phyloP scores from a whole-genome alignment of 2,888 invertebrate species.

The Pristionchus japonicus region DNA sequence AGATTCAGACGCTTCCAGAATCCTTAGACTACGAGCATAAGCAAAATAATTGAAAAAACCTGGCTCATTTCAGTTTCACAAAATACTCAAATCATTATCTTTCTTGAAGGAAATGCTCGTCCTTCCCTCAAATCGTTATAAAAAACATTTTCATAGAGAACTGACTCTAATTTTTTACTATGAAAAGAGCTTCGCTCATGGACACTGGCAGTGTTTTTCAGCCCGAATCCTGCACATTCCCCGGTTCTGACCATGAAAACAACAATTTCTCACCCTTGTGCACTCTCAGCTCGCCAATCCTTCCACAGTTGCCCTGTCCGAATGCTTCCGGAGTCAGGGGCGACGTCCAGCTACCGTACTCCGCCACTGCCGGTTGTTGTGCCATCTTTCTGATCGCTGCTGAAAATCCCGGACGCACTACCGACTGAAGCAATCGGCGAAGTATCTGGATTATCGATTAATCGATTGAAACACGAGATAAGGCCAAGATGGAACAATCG shows the following conservation, averaged over 20 bases:
- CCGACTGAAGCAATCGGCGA: neutral
- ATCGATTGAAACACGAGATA: too few relatives aligned
- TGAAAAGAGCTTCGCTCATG: too few relatives aligned
- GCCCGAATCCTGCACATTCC: too few relatives aligned
- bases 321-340: constrained; percentile 60
- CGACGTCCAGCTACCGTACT: constrained; percentile 42
- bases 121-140: neutral
- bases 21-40: too few relatives aligned
- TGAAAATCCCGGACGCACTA: too few relatives aligned
- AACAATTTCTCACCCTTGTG: constrained; percentile 48
- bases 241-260: too few relatives aligned
- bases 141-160: too few relatives aligned
- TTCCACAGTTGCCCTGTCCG: constrained; percentile 63
- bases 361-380: neutral
- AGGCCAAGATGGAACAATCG: too few relatives aligned
- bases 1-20: too few relatives aligned
- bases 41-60: neutral
- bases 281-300: constrained; percentile 62
- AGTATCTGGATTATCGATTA: too few relatives aligned
- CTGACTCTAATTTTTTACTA: too few relatives aligned
- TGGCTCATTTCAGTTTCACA: neutral
- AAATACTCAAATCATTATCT: neutral
- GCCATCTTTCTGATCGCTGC: neutral
- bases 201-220: too few relatives aligned
- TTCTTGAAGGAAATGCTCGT: neutral